These are phyloP conservation scores for Lophura swinhoii DNA, from an alignment of 2,797 vertebrate genomes.

Conservation along the genomic window DNA sequence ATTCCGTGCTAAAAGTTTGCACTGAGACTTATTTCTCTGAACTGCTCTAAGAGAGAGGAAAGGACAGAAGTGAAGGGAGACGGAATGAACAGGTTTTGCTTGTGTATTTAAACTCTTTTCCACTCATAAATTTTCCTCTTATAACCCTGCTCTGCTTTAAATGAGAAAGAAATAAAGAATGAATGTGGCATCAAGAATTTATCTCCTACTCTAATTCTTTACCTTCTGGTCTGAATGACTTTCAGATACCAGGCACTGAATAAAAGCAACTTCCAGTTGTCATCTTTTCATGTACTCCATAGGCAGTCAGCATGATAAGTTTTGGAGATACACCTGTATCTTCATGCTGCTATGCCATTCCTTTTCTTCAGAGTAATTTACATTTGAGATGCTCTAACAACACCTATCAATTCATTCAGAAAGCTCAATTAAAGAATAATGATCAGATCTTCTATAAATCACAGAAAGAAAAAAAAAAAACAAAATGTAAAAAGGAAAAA, in stretches of 20 bases:
- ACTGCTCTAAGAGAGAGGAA: not conserved
- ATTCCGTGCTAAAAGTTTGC: not conserved
- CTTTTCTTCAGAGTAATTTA: not conserved
- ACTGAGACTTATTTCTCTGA: not conserved
- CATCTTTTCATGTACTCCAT: not conserved
- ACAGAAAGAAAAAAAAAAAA: not conserved
- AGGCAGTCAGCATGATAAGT: not conserved
- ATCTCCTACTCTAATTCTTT: not conserved
- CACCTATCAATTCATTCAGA: not conserved
- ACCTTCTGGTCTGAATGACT: not conserved
- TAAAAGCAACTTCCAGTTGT: not conserved
- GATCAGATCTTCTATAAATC: not conserved
- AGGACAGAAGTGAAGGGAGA: not conserved
- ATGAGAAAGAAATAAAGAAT: not conserved
- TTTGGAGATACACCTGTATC: slow-evolving; percentile 26
- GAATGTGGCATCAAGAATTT: not conserved
- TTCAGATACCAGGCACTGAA: slow-evolving; percentile 3
- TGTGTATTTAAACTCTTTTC: not conserved
- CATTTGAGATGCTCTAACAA: not conserved
- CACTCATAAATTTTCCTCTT: not conserved
- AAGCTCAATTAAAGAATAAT: not conserved
- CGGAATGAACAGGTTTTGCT: not conserved
- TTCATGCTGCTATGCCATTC: not conserved
- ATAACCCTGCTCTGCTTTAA: not conserved
- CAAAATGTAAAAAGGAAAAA: not conserved